These are phyloP conservation scores for Achatina immaculata DNA, from an alignment of 1,140 invertebrate species.

Conservation along the genomic window DNA sequence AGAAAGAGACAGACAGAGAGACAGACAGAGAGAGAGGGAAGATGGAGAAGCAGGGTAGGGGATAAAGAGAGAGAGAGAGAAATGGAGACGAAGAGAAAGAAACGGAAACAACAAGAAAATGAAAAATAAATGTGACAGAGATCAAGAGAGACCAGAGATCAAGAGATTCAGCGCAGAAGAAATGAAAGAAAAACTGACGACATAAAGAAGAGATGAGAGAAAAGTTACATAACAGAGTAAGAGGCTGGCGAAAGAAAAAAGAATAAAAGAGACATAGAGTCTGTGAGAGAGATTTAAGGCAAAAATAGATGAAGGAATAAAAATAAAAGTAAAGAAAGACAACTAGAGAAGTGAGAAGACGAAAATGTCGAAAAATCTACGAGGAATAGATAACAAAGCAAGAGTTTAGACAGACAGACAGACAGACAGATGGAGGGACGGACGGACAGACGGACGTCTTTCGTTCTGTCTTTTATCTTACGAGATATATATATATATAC, in stretches of 20 bases:
- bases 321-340: too few relatives aligned
- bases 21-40: background rate
- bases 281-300: too few relatives aligned
- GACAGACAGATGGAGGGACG: constrained; percentile 28
- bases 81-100: background rate
- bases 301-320: too few relatives aligned
- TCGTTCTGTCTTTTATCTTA: too few relatives aligned
- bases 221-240: too few relatives aligned
- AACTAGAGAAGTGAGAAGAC: background rate
- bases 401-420: constrained; percentile 12
- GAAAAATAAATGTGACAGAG: background rate
- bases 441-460: constrained; percentile 20
- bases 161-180: background rate
- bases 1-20: too few relatives aligned
- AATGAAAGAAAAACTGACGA: too few relatives aligned
- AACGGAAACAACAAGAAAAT: background rate
- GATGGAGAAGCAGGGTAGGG: background rate
- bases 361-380: background rate
- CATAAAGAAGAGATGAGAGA: too few relatives aligned
- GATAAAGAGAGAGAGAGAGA: too few relatives aligned
- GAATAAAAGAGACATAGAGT: background rate
- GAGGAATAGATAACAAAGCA: background rate
- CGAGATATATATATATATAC: background rate
- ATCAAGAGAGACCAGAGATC: background rate
- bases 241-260: background rate